Base-by-base conservation (phyloP, 2,888 invertebrate species). In the Microctonus aethiopoides region DNA sequence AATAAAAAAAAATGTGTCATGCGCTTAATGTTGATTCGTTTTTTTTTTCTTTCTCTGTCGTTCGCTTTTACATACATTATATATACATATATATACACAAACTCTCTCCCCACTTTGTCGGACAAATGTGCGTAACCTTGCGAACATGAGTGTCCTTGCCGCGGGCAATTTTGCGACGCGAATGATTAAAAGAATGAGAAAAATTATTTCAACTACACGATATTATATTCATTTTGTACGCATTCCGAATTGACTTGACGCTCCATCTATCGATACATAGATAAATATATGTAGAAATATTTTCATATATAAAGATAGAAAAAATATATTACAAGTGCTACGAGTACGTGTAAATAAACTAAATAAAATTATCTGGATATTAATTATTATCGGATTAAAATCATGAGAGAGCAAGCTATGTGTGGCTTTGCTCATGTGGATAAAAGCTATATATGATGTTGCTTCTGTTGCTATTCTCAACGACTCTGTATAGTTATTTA, bases 401-500 rank as follows among this genome's bases (percentile, higher is more conserved):
- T 56, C 26, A 13, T 13, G 16, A 29, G 29, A 26, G n/a, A n/a
- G n/a, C 29, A n/a, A n/a, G n/a, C 29, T 29, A 29, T n/a, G 56
- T 29, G 11, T 56, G 7, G 29, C 7, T 39, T 22, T 24, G 51
- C 51, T 52, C 22, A 52, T 29, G 5, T 1, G 13, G 56, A 29
- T 6, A n/a, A 24, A 62, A 22, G 54, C 13, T 13, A 22, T n/a
- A n/a, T n/a, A n/a, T n/a, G 54, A 39, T 32, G 63, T 39, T 34
- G 64, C 52, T n/a, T n/a, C n/a, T n/a, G n/a, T n/a, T n/a, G 52
- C 24, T 65, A 65, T 65, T 65, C 36, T 20, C 52, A 54, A 52
- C 39, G 54, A 54, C 64, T 65, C 34, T 11, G 24, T 24, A 65
- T n/a, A 66, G 74, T 76, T 80, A 79, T 80, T 80, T 79, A 78